These are phyloP conservation scores for Amphiprion percula DNA, from an alignment of 2,113 vertebrate species.

Conservation along the genomic window DNA sequence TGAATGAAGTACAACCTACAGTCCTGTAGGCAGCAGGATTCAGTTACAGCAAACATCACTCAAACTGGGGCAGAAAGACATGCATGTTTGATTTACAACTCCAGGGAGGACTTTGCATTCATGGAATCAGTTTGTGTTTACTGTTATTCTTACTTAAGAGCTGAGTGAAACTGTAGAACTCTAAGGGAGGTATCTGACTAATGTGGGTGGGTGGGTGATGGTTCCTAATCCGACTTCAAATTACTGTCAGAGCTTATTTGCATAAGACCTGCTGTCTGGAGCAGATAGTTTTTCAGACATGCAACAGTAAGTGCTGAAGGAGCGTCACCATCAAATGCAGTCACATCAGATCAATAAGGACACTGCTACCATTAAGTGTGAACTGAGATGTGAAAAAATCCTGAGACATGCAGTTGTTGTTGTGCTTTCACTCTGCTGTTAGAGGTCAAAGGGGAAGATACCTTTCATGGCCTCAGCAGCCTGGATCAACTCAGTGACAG, in stretches of 20 bases:
- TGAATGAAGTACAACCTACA: neutral
- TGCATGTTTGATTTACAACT: constrained; percentile 1
- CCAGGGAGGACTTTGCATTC: constrained; percentile 18
- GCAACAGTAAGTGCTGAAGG: no score
- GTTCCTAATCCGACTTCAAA: constrained; percentile 21
- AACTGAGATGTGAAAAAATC: neutral
- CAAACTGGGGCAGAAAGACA: neutral
- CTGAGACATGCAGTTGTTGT: neutral
- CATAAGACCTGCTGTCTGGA: constrained; percentile 8
- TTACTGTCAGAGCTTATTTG: constrained; percentile 31
- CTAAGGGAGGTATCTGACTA: constrained; percentile 1
- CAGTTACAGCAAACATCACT: constrained; percentile 17
- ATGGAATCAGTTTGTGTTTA: constrained; percentile 10
- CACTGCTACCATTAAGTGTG: no score
- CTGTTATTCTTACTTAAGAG: constrained; percentile 16
- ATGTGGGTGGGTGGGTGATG: no score
- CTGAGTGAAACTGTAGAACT: constrained; percentile 44
- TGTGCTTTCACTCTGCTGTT: neutral
- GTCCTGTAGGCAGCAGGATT: constrained; percentile 4
- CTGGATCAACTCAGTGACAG: constrained; percentile 97
- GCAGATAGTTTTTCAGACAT: neutral
- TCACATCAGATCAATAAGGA: no score
- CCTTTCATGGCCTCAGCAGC: constrained; percentile 99
- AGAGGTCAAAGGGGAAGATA: constrained; percentile 64
- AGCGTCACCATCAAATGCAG: no score